Percentiles rank a stretch among this genome's conserved stretches.
Evolutionary conservation across 2,888 invertebrate species (phyloP).

Genomic region (Acanthosoma haemorrhoidale): DNA sequence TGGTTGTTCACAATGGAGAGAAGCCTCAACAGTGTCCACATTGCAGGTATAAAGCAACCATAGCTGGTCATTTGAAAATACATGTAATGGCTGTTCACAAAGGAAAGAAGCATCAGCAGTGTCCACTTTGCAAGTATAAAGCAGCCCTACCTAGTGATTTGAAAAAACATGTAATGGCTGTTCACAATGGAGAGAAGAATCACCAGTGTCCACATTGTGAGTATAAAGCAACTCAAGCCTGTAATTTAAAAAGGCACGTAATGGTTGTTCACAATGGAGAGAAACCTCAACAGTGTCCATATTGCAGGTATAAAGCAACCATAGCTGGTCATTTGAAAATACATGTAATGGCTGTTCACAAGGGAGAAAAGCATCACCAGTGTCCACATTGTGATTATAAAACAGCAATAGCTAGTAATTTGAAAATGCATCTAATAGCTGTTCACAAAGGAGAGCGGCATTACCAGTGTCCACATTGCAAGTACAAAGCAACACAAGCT

Average conservation of each 20-base stretch:
- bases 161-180: background rate
- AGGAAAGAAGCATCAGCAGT: background rate
- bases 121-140: background rate
- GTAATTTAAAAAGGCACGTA: background rate
- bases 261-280: background rate
- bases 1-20: background rate
- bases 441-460: too few relatives aligned
- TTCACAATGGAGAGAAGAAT: background rate
- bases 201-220: background rate
- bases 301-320: background rate
- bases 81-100: background rate
- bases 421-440: too few relatives aligned
- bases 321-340: background rate
- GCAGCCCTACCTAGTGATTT: background rate
- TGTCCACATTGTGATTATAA: background rate
- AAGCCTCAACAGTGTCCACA: background rate
- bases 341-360: background rate
- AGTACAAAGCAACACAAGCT: too few relatives aligned
- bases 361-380: background rate
- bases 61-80: background rate
- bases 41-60: background rate
- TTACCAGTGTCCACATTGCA: too few relatives aligned
- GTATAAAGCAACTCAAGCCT: background rate
- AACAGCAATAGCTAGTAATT: too few relatives aligned
- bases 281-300: background rate